Base-by-base conservation (phyloP, 2,113 vertebrate genomes). In the Pygoscelis antarcticus region DNA sequence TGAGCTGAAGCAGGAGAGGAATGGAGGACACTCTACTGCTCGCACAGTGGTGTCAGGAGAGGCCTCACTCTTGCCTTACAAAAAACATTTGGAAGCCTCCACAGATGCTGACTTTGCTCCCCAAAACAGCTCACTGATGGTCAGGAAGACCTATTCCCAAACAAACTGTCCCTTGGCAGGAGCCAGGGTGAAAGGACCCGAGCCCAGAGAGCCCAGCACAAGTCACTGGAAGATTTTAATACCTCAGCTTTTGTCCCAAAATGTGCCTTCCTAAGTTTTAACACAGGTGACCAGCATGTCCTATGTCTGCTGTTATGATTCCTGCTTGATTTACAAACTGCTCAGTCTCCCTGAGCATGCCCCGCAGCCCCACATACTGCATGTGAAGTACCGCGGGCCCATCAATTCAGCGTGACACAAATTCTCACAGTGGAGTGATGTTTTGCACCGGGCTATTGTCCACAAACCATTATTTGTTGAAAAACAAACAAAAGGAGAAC, bases 401-500 rank as follows among this genome's bases (percentile, higher is more conserved):
- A 91, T 97, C 96, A 93, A 51, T 83, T 80, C 77, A 65, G 68
- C 1, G 4, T 90, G 86, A 84, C 40, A 25, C 19, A 14, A 83
- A 78, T 96, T 57, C 34, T 72, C 91, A 34, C 66, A 49, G 23
- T 46, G 49, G 54, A 96, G 62, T 14, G 68, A 94, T 23, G 74
- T 82, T 94, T 68, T 84, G 78, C 96, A 78, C 44, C 2, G 3
- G 65, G 83, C 90, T 93, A 90, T 68, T 96, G 97, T 97, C 97
- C 97, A 98, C 96, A 98, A 98, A 97, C 97, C 87, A 95, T 98
- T 97, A 90, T 93, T 97, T 96, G 87, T 89, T 1, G 1, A 97
- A 98, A 98, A 98, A 98, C 96, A 98, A 98, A 98, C 97, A 98
- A 94, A 97, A 96, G 83, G 72, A 96, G 83, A 93, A 77, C 36